Percentiles rank a stretch among this genome's conserved stretches.
Evolutionary conservation across 1,140 invertebrate genomes (phyloP).

Genomic region (Bactericera cockerelli): DNA sequence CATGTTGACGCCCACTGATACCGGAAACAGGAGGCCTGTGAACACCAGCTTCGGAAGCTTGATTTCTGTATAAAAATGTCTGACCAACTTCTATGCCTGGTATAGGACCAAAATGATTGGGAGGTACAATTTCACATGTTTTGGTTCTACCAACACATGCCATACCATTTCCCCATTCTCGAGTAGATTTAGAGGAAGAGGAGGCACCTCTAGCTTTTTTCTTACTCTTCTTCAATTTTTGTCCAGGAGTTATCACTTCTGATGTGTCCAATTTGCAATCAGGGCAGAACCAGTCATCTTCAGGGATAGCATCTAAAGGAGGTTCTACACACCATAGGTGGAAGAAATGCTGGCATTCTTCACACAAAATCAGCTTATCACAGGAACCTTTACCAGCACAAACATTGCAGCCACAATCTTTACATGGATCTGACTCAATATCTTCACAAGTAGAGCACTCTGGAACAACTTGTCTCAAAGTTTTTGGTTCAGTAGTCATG

Average conservation of each 20-base stretch:
- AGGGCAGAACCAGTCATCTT: constrained; percentile 59
- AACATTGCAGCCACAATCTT: constrained; percentile 54
- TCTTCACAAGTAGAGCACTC: constrained; percentile 51
- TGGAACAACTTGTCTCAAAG: constrained; percentile 32
- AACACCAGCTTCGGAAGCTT: constrained; percentile 67
- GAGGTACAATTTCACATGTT: constrained; percentile 48
- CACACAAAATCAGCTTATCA: constrained; percentile 54
- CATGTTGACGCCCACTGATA: constrained; percentile 62
- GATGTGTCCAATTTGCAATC: constrained; percentile 57
- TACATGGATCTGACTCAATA: constrained; percentile 44
- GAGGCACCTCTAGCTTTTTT: constrained; percentile 50
- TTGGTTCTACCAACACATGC: constrained; percentile 60
- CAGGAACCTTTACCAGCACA: constrained; percentile 56
- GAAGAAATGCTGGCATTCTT: constrained; percentile 54
- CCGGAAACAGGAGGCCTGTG: constrained; percentile 70
- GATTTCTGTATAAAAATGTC: constrained; percentile 65
- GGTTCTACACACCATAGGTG: constrained; percentile 51
- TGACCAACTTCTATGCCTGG: constrained; percentile 76
- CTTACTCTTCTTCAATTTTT: constrained; percentile 46
- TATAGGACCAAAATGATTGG: constrained; percentile 64
- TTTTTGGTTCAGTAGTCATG: constrained; percentile 23
- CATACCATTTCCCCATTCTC: constrained; percentile 78
- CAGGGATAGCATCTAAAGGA: constrained; percentile 42
- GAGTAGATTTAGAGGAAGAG: constrained; percentile 27
- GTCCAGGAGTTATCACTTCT: constrained; percentile 60